phyloP scores from a whole-genome alignment of 35 echinoderm and acorn worm genomes.

The Apostichopus californicus region DNA sequence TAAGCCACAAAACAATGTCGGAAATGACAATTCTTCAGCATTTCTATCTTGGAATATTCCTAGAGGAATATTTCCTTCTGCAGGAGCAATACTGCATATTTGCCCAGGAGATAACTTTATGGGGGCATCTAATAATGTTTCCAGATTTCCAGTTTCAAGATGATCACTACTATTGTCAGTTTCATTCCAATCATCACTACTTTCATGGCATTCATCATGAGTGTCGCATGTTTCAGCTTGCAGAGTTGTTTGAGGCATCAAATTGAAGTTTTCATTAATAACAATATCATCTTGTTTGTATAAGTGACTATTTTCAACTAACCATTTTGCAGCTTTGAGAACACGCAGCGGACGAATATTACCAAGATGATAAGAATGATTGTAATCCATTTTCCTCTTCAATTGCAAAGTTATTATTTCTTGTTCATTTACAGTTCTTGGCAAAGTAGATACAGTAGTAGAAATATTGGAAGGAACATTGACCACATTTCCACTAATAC shows the following conservation, averaged over 20 bases:
- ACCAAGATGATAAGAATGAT: neutral
- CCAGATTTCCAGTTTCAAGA: no score
- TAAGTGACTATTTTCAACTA: neutral
- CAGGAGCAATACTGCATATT: neutral
- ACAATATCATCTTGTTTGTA: neutral
- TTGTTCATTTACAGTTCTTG: slow-evolving; percentile 8
- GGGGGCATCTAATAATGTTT: no score
- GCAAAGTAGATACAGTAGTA: neutral
- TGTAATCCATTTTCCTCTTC: neutral
- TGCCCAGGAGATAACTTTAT: no score
- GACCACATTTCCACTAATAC: neutral
- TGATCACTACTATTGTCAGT: no score
- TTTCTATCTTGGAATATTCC: slow-evolving; percentile 8
- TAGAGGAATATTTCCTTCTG: neutral
- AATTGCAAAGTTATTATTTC: neutral
- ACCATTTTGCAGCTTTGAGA: neutral
- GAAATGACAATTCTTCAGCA: slow-evolving; percentile 16
- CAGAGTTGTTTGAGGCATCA: no score
- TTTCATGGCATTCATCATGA: no score
- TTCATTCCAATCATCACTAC: no score
- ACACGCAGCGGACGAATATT: neutral
- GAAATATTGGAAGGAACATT: neutral
- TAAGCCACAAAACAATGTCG: neutral
- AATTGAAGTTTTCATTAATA: neutral
- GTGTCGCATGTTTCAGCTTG: no score